Evolutionary conservation across 2,797 vertebrate genomes (phyloP).

Genomic region (Sternotherus odoratus): DNA sequence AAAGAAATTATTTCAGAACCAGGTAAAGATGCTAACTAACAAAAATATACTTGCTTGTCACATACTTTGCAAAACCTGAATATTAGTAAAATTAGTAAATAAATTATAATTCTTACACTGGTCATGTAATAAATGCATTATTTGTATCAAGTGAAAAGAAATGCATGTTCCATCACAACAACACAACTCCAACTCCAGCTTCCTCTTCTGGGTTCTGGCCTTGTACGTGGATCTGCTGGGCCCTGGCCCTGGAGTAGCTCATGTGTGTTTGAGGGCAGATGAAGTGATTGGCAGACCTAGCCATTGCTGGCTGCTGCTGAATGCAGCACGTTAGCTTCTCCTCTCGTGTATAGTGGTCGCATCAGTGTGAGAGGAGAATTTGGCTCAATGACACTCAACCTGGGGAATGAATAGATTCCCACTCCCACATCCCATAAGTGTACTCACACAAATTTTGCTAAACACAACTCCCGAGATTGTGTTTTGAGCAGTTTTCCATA

Average conservation of each 20-base stretch:
- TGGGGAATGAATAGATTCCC: slow-evolving; percentile 51
- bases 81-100: background rate
- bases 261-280: background rate
- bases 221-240: background rate
- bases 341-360: slow-evolving; percentile 21
- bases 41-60: background rate
- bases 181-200: background rate
- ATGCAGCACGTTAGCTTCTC: background rate
- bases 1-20: slow-evolving; percentile 23
- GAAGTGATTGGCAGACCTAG: background rate
- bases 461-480: slow-evolving; percentile 43
- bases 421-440: slow-evolving; percentile 66
- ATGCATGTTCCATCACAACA: background rate
- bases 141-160: background rate
- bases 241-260: background rate
- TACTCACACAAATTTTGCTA: slow-evolving; percentile 59
- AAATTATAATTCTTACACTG: background rate
- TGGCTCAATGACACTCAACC: background rate
- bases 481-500: slow-evolving; percentile 59
- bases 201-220: background rate
- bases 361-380: slow-evolving; percentile 35
- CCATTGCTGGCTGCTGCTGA: background rate
- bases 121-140: background rate
- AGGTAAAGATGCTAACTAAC: background rate
- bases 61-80: background rate